Percentiles rank a stretch among this genome's conserved stretches.
phyloP scores from a whole-genome alignment of 2,797 vertebrate genomes.

The Danionella dracula region DNA sequence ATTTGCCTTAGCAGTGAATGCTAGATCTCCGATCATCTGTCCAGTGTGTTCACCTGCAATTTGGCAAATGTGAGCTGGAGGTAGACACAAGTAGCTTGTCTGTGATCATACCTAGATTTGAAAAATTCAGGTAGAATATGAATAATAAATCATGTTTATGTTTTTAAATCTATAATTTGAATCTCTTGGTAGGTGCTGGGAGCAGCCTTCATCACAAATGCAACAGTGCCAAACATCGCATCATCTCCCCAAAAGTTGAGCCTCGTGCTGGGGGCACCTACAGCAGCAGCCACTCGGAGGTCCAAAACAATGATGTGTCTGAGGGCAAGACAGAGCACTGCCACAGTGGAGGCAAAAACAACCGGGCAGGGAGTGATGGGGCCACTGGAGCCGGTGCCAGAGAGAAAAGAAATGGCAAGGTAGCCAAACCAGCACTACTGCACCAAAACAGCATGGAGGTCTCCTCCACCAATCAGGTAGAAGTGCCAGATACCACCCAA shows the following conservation, averaged over 20 bases:
- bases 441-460: conserved; percentile 98
- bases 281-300: conserved; percentile 85
- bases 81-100: too few relatives aligned
- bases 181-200: conserved; percentile 78
- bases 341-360: conserved; percentile 65
- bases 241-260: conserved; percentile 98
- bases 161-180: too few relatives aligned
- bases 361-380: conserved; percentile 53
- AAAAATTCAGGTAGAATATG: too few relatives aligned
- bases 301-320: conserved; percentile 98
- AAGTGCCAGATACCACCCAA: conserved; percentile 97
- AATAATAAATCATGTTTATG: too few relatives aligned
- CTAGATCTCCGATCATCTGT: too few relatives aligned
- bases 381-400: conserved; percentile 54
- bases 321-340: conserved; percentile 92
- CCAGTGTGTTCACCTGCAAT: too few relatives aligned
- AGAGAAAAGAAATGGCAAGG: conserved; percentile 91
- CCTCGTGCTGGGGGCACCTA: conserved; percentile 74
- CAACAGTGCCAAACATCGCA: conserved; percentile 98
- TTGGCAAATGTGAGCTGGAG: too few relatives aligned
- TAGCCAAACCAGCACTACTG: conserved; percentile 87
- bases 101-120: too few relatives aligned
- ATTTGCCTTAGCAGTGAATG: too few relatives aligned
- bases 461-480: conserved; percentile 95
- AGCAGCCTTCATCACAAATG: conserved; percentile 99